These are phyloP conservation scores for Zaprionus vittiger DNA, from an alignment of 1,140 invertebrate species.

Conservation along the genomic window DNA sequence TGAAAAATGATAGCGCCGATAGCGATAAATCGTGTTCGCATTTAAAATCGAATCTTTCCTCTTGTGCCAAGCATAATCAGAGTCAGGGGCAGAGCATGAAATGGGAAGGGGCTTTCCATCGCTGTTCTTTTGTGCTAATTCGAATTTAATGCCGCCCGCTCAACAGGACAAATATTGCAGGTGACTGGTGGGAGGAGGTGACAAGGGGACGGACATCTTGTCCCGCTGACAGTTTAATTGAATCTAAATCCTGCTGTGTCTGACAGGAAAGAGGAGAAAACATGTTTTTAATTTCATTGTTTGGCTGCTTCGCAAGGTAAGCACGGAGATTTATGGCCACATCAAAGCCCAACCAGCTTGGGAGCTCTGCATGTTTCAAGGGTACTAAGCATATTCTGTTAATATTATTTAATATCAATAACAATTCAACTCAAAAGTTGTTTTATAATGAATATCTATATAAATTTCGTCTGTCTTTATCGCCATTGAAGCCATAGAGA, in stretches of 20 bases:
- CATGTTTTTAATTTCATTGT: conserved; percentile 56
- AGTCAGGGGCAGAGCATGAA: background rate
- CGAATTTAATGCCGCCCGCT: conserved; percentile 51
- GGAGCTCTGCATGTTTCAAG: no score
- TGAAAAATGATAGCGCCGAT: conserved; percentile 51
- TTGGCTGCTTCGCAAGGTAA: conserved; percentile 38
- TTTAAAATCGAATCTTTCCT: conserved; percentile 50
- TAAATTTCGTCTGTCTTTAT: no score
- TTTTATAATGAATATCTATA: no score
- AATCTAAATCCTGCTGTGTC: conserved; percentile 50
- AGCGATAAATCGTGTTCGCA: conserved; percentile 50
- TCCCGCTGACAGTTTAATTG: conserved; percentile 58
- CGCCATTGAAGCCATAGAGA: conserved; percentile 30
- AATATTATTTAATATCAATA: no score
- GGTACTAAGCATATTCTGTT: no score
- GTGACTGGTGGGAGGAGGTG: conserved; percentile 5
- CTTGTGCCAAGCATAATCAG: conserved; percentile 43
- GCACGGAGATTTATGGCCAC: conserved; percentile 41
- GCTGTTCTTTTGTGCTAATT: conserved; percentile 43
- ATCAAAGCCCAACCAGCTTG: no score
- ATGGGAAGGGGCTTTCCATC: background rate
- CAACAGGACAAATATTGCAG: conserved; percentile 45
- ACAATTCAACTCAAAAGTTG: no score
- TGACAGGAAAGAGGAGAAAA: conserved; percentile 44
- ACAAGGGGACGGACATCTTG: conserved; percentile 15